Evolutionary conservation across 2,888 invertebrate genomes (phyloP), one percentile per base, ranked within the genome.

Genomic region (Glaucopsyche alexis): DNA sequence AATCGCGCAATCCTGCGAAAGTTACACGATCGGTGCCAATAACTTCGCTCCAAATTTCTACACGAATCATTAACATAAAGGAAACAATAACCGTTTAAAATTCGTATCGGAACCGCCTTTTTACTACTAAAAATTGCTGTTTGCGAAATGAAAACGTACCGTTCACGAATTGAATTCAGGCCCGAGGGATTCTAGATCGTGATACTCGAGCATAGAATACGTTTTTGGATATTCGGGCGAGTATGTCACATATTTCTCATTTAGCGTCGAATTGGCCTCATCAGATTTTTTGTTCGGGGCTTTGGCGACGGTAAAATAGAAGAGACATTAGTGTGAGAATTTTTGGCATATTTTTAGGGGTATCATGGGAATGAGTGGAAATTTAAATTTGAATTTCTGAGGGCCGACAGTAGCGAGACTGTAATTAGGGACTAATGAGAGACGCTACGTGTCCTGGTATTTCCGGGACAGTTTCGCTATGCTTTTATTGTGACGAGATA

Each of bases 1-100:
- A 85, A 89, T 89, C 87, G 85, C 79, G 83, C 85, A 80, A 79
- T 82, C 84, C 82, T 83, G 82, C 83, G 74, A 78, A 82, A 83
- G 87, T 88, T 85, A 87, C 88, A 87, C 88, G 88, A 84, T 83
- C 84, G 81, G 80, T 80, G 81, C 79, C 81, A 81, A 83, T 83
- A 82, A 83, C 85, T 82, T 85, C 86, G 86, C 85, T 87, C 82
- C 85, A 85, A 86, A 88, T 87, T 88, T 88, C 87, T 89, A 90
- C 89, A 87, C 87, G 84, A 86, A 84, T 81, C 89, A 92, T 91
- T 91, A 91, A 86, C 90, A 91, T 92, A 91, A 93, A 88, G 87
- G 87, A 88, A 90, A 93, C 90, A 91, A 90, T 91, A 92, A 91
- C 90, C 89, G 85, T 92, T 91, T 89, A 89, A 91, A 91, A 90